Evolutionary conservation across 2,888 invertebrate species (phyloP).

Genomic region (Sipha maydis): DNA sequence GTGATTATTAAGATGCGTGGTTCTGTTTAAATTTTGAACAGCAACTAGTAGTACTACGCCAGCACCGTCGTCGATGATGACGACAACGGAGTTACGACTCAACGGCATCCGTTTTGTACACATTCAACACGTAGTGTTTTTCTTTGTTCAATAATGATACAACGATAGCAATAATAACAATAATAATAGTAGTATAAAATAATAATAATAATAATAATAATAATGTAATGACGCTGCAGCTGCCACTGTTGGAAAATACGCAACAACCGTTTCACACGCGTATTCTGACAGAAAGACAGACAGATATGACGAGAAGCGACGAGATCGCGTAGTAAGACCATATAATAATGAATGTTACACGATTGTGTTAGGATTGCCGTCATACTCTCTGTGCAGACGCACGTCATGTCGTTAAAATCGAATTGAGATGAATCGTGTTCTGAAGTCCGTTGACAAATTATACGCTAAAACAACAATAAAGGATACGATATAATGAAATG

Average conservation of each 20-base stretch:
- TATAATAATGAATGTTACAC: too few species aligned
- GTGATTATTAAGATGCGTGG: background rate
- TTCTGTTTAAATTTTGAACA: background rate
- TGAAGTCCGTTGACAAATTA: too few species aligned
- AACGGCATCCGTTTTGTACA: background rate
- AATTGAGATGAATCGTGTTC: too few species aligned
- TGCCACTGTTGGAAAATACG: background rate
- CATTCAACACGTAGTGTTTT: slow-evolving; percentile 48
- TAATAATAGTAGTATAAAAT: background rate
- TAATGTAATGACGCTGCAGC: background rate
- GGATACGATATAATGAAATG: too few species aligned
- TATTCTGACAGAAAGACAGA: too few species aligned
- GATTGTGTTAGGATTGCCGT: too few species aligned
- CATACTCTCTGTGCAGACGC: too few species aligned
- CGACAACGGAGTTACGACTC: background rate
- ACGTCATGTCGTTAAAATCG: too few species aligned
- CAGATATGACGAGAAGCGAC: too few species aligned
- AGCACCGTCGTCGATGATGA: background rate
- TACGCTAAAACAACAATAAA: too few species aligned
- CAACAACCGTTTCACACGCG: background rate
- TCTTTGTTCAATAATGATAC: background rate
- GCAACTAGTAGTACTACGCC: slow-evolving; percentile 45
- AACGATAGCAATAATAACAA: background rate
- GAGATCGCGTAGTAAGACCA: background rate
- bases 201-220: background rate